A percentile compares a stretch with the other conserved stretches of the same genome.
Evolutionary conservation across 2,113 vertebrate genomes (phyloP).

Genomic region (Clarias macrocephalus): DNA sequence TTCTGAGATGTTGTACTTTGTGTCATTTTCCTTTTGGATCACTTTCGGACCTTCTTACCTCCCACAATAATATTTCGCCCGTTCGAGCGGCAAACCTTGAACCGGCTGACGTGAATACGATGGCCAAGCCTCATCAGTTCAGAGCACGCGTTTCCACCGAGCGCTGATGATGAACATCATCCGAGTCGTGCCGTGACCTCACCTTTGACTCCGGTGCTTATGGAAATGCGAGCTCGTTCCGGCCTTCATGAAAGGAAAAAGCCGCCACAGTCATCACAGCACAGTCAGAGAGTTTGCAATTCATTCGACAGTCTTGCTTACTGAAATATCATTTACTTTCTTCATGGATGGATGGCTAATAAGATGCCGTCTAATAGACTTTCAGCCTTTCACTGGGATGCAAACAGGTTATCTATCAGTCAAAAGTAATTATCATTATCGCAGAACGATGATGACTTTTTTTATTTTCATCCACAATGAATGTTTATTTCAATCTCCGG

Average conservation of each 20-base stretch:
- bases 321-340: conserved; percentile 39
- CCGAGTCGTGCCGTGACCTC: conserved; percentile 15
- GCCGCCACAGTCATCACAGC: background rate
- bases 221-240: conserved; percentile 24
- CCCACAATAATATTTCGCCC: background rate
- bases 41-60: background rate
- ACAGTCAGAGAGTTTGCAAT: conserved; percentile 1
- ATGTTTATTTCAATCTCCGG: conserved; percentile 38
- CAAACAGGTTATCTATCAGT: conserved; percentile 32
- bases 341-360: conserved; percentile 48
- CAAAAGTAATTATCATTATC: conserved; percentile 40
- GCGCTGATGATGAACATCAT: conserved; percentile 26
- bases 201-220: conserved; percentile 12
- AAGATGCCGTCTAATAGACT: conserved; percentile 36
- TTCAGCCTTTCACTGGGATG: conserved; percentile 25
- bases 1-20: background rate
- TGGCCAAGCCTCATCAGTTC: conserved; percentile 5
- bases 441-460: conserved; percentile 7
- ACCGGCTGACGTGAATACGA: background rate
- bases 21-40: background rate
- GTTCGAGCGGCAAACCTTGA: background rate
- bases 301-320: background rate
- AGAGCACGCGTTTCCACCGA: background rate
- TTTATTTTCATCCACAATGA: conserved; percentile 15
- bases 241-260: background rate